These are phyloP conservation scores for Notarius quadriscutis DNA, from an alignment of 2,113 vertebrate species.

Conservation along the genomic window DNA sequence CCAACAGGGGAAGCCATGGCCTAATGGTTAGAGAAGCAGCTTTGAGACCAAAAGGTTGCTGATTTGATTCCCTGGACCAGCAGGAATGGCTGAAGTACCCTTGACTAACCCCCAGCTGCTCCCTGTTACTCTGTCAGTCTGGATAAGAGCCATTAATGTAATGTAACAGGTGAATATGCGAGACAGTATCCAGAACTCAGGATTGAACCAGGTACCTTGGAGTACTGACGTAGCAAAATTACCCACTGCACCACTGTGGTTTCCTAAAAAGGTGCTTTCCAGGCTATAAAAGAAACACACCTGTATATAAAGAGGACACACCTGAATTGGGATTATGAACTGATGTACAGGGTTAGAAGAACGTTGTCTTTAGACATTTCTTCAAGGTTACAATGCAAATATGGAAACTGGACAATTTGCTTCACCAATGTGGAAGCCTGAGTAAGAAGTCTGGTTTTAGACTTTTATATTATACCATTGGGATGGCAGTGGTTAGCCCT, in stretches of 20 bases:
- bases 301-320: neutral
- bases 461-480: neutral
- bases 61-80: no score
- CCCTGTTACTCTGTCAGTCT: no score
- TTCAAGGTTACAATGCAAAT: neutral
- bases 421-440: neutral
- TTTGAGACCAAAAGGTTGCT: no score
- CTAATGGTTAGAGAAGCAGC: no score
- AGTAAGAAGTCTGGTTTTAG: neutral
- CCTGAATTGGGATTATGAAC: neutral
- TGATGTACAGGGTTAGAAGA: neutral
- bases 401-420: neutral
- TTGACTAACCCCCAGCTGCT: no score
- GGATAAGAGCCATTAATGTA: no score
- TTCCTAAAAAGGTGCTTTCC: neutral
- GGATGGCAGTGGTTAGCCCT: no score
- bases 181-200: neutral
- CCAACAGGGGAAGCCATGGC: no score
- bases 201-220: neutral
- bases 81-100: no score
- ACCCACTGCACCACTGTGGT: neutral
- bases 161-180: neutral
- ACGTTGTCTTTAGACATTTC: neutral
- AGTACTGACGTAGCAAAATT: neutral
- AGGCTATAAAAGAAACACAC: neutral